These are phyloP conservation scores for Solenopsis fugax DNA, from an alignment of 1,140 invertebrate species.

Conservation along the genomic window DNA sequence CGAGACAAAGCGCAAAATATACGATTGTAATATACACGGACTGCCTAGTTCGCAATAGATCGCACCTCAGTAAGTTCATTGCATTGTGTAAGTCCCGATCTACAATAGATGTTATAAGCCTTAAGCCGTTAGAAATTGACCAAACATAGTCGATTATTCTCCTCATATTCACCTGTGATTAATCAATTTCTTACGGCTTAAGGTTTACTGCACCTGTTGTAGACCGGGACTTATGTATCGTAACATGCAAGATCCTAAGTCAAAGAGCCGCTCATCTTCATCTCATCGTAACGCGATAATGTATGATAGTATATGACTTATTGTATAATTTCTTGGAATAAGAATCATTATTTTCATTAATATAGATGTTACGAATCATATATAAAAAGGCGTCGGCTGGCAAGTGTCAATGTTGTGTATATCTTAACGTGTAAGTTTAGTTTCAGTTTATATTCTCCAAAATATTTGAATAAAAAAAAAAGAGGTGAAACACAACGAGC, in stretches of 20 bases:
- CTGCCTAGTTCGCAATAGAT: constrained; percentile 54
- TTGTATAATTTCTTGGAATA: constrained; percentile 22
- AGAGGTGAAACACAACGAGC: not conserved
- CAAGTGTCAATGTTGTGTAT: constrained; percentile 42
- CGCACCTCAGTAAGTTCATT: constrained; percentile 21
- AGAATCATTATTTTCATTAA: constrained; percentile 32
- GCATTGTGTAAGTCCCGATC: no score
- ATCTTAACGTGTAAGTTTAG: constrained; percentile 8
- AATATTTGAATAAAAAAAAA: constrained; percentile 56
- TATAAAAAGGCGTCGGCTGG: not conserved
- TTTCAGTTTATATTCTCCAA: constrained; percentile 42
- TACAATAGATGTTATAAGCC: no score
- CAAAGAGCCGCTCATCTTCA: not conserved
- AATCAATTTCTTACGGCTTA: no score
- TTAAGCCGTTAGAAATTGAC: no score
- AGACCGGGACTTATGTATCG: not conserved
- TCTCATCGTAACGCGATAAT: constrained; percentile 14
- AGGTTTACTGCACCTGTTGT: no score
- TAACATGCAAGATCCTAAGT: constrained; percentile 7
- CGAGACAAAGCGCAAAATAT: constrained; percentile 23
- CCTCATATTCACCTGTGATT: no score
- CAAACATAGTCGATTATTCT: no score
- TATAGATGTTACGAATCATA: not conserved
- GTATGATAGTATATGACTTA: constrained; percentile 18
- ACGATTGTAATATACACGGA: constrained; percentile 67